A percentile compares a stretch with the other conserved stretches of the same genome.
phyloP scores from a whole-genome alignment of 2,113 vertebrate species.

The Tamias sibiricus region DNA sequence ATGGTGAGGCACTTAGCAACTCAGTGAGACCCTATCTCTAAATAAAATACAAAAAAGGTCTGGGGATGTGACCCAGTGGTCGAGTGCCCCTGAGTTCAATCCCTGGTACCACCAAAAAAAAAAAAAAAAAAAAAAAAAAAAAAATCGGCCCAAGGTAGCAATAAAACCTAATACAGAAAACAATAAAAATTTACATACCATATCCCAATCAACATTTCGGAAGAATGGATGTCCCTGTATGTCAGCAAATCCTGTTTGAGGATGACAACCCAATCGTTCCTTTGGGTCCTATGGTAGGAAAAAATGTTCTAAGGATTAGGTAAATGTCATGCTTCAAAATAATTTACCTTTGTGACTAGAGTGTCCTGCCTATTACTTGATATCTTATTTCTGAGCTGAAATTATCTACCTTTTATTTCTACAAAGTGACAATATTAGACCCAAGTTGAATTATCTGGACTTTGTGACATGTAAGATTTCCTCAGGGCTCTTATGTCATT shows the following conservation, averaged over 20 bases:
- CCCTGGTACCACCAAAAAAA: too few relatives aligned
- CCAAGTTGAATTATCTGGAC: not conserved
- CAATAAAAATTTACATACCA: constrained; percentile 89
- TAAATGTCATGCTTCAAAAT: not conserved
- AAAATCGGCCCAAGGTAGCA: constrained; percentile 8
- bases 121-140: too few relatives aligned
- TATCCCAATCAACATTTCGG: constrained; percentile 98
- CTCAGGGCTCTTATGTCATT: not conserved
- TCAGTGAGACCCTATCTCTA: too few relatives aligned
- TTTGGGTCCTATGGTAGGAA: constrained; percentile 92
- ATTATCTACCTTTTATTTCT: constrained; percentile 21
- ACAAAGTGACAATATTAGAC: not conserved
- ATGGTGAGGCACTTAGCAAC: too few relatives aligned
- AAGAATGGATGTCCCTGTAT: constrained; percentile 99
- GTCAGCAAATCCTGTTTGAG: constrained; percentile 98
- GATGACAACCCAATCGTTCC: constrained; percentile 98
- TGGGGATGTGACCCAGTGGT: too few relatives aligned
- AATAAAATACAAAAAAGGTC: too few relatives aligned
- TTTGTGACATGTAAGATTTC: not conserved
- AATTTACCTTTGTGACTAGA: not conserved
- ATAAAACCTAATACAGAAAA: constrained; percentile 14
- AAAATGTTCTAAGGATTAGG: constrained; percentile 55
- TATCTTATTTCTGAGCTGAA: not conserved
- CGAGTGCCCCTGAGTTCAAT: too few relatives aligned
- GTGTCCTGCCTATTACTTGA: not conserved